phyloP scores from a whole-genome alignment of 2,888 invertebrate species.

The Dysmachus trigonus region DNA sequence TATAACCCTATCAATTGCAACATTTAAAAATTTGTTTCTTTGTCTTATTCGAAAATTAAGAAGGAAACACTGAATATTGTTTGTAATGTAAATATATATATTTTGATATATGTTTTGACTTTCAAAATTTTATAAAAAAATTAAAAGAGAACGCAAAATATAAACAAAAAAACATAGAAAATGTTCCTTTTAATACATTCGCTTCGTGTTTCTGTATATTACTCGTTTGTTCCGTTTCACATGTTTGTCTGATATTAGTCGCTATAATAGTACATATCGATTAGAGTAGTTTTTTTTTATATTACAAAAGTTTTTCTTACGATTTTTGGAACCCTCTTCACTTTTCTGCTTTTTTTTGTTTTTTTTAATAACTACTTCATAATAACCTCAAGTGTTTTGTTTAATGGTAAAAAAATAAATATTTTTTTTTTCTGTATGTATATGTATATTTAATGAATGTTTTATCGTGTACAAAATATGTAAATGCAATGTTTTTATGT shows the following conservation, averaged over 20 bases:
- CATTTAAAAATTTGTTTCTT: background rate
- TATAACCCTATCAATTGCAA: slow-evolving; percentile 35
- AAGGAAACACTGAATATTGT: background rate
- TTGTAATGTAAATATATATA: background rate
- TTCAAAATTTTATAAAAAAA: background rate
- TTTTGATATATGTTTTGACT: background rate
- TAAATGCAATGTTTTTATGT: slow-evolving; percentile 19
- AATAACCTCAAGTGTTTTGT: slow-evolving; percentile 23
- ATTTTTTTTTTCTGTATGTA: slow-evolving; percentile 31
- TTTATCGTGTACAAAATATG: slow-evolving; percentile 29
- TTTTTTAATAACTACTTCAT: slow-evolving; percentile 20
- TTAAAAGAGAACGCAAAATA: background rate
- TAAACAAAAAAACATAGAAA: background rate
- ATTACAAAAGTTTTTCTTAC: background rate
- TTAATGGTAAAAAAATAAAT: slow-evolving; percentile 43
- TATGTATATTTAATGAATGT: slow-evolving; percentile 20
- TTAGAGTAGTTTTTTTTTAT: slow-evolving; percentile 1
- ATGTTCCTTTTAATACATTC: slow-evolving; percentile 11
- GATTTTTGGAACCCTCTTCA: background rate
- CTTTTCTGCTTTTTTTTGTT: background rate
- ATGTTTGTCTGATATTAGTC: slow-evolving; percentile 3
- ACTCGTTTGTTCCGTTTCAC: background rate
- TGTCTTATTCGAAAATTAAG: background rate
- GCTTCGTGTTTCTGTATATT: background rate
- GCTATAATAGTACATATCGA: background rate